A percentile compares a stretch with the other conserved stretches of the same genome.
phyloP scores from a whole-genome alignment of 2,797 vertebrate genomes.

The Malacoctenus gilli region DNA sequence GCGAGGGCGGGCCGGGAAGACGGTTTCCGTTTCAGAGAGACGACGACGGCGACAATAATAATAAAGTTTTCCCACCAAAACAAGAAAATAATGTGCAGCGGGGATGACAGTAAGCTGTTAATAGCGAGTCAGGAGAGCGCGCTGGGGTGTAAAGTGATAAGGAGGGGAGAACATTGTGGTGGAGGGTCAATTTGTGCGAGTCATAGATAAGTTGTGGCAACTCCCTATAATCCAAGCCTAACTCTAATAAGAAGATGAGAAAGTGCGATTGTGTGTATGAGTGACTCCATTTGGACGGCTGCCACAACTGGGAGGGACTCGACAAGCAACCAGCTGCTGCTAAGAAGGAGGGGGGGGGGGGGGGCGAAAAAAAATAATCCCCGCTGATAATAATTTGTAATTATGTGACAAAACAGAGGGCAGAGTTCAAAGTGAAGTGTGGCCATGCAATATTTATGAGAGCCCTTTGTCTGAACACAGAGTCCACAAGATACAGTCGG shows the following conservation, averaged over 20 bases:
- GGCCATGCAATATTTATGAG: slow-evolving; percentile 63
- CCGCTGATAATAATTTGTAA: slow-evolving; percentile 56
- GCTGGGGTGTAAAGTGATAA: slow-evolving; percentile 63
- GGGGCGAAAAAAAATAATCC: not conserved
- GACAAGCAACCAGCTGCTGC: slow-evolving; percentile 53
- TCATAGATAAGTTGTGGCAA: slow-evolving; percentile 64
- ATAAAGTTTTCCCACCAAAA: too few species aligned
- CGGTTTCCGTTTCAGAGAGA: not conserved
- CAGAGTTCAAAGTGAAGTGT: slow-evolving; percentile 55
- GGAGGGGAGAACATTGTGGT: slow-evolving; percentile 51
- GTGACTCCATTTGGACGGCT: slow-evolving; percentile 55
- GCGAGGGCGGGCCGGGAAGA: not conserved
- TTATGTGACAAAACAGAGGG: slow-evolving; percentile 62
- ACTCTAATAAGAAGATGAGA: slow-evolving; percentile 74
- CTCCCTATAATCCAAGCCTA: slow-evolving; percentile 62
- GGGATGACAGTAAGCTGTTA: slow-evolving; percentile 37
- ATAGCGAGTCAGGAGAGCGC: slow-evolving; percentile 33
- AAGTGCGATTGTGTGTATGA: slow-evolving; percentile 69
- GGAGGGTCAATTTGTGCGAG: slow-evolving; percentile 70
- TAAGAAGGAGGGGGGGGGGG: too few species aligned
- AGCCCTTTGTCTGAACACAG: slow-evolving; percentile 35
- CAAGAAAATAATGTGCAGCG: slow-evolving; percentile 14
- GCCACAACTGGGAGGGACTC: slow-evolving; percentile 44
- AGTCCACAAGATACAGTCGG: slow-evolving; percentile 19
- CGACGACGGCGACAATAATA: too few species aligned